Conservation (phyloP, 2,113 vertebrate species). For the Onychorhynchus coronatus region DNA sequence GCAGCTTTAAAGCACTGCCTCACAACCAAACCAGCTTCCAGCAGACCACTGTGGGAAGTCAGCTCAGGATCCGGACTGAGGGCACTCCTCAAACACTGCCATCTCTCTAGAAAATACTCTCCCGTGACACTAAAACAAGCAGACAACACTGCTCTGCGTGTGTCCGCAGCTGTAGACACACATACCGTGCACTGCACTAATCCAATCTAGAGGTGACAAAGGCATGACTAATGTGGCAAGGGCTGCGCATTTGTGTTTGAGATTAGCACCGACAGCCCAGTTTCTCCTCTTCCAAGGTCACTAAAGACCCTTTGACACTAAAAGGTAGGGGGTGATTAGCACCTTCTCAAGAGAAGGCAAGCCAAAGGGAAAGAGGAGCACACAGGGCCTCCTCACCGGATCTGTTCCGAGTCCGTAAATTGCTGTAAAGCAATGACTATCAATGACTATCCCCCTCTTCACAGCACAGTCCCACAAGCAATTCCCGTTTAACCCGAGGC, state of each 20-base stretch:
- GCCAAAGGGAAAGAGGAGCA: neutral
- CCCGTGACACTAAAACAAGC: conserved; percentile 3
- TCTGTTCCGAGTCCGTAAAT: rapidly evolving
- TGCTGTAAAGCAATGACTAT: neutral
- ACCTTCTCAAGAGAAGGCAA: neutral
- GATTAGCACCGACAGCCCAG: neutral
- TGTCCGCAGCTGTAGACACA: neutral
- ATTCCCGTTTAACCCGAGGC: neutral
- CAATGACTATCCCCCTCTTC: neutral
- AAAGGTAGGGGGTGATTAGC: neutral
- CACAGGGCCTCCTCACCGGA: neutral
- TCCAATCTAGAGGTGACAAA: conserved; percentile 46
- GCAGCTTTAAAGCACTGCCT: neutral
- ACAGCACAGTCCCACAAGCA: neutral
- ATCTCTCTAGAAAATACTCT: neutral
- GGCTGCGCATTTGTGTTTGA: neutral
- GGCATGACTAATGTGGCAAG: conserved; percentile 14
- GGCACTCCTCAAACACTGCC: neutral
- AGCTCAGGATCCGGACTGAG: neutral
- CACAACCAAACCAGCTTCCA: neutral
- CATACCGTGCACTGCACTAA: neutral
- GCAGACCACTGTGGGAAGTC: neutral
- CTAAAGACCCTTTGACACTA: neutral
- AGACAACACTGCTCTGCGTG: neutral
- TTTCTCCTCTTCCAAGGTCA: conserved; percentile 24